Conservation (phyloP, 2,888 invertebrate species). For the Herminia tarsipennalis region DNA sequence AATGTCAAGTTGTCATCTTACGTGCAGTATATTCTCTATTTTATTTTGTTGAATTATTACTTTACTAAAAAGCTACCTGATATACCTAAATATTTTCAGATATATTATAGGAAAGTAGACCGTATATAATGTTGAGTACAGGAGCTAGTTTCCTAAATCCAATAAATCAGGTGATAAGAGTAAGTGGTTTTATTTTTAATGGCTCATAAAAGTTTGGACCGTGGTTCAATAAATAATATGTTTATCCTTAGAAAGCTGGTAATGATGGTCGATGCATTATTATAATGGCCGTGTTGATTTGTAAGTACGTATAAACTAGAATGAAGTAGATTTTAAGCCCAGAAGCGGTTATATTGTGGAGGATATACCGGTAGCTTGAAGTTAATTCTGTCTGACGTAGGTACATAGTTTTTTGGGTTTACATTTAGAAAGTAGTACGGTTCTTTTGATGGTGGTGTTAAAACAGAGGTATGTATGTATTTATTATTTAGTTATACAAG, state of each 20-base stretch:
- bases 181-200: constrained; percentile 47
- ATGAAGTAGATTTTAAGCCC: constrained; percentile 50
- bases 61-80: constrained; percentile 9
- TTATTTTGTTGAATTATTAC: too few species aligned
- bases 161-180: constrained; percentile 42
- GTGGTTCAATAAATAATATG: constrained; percentile 67
- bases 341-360: constrained; percentile 52
- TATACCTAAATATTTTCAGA: not conserved
- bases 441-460: not conserved
- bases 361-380: constrained; percentile 36
- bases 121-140: constrained; percentile 1
- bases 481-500: too few species aligned
- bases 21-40: too few species aligned
- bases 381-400: not conserved
- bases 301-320: constrained; percentile 49
- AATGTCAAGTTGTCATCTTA: too few species aligned
- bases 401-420: not conserved
- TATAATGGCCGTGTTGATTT: constrained; percentile 69
- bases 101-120: not conserved
- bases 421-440: constrained; percentile 5
- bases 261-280: constrained; percentile 66
- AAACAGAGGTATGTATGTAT: too few species aligned
- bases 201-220: constrained; percentile 42
- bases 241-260: constrained; percentile 67
- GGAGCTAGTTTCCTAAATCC: constrained; percentile 23